Conservation (phyloP, 2,888 invertebrate genomes). For the Drosophila merina region DNA sequence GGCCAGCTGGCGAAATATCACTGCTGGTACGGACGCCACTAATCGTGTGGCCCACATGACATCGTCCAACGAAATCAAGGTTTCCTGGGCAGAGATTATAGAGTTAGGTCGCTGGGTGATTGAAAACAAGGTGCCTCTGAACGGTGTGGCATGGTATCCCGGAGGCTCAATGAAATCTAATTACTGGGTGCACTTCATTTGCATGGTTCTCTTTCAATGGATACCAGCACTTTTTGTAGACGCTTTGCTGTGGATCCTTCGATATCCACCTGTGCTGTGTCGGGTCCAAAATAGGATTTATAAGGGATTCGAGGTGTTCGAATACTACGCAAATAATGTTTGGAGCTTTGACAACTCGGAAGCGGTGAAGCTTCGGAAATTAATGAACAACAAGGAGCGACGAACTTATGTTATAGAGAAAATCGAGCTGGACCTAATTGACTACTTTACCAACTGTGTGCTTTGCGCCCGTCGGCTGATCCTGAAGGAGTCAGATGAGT, state of each 20-base stretch:
- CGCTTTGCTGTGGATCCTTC: slow-evolving; percentile 89
- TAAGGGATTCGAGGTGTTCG: slow-evolving; percentile 94
- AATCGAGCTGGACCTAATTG: slow-evolving; percentile 88
- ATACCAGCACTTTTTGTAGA: slow-evolving; percentile 95
- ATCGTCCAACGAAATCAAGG: slow-evolving; percentile 91
- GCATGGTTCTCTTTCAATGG: slow-evolving; percentile 94
- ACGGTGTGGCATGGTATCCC: slow-evolving; percentile 93
- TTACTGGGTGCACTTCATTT: slow-evolving; percentile 91
- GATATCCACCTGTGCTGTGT: slow-evolving; percentile 93
- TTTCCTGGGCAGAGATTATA: slow-evolving; percentile 95
- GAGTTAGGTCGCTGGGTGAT: slow-evolving; percentile 91
- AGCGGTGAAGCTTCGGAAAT: slow-evolving; percentile 85
- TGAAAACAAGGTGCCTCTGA: slow-evolving; percentile 91
- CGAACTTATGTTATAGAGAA: slow-evolving; percentile 88
- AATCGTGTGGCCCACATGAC: slow-evolving; percentile 89
- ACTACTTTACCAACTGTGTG: slow-evolving; percentile 93
- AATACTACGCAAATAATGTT: slow-evolving; percentile 96
- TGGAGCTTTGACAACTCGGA: slow-evolving; percentile 94
- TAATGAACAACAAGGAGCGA: slow-evolving; percentile 88
- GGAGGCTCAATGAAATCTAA: slow-evolving; percentile 94
- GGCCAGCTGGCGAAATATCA: slow-evolving; percentile 79
- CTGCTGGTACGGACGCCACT: slow-evolving; percentile 61
- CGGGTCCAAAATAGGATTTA: slow-evolving; percentile 92
- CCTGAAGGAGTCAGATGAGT: slow-evolving; percentile 92
- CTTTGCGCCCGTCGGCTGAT: slow-evolving; percentile 91